phyloP scores from a whole-genome alignment of 2,888 invertebrate genomes.

The Zelleria hepariella region DNA sequence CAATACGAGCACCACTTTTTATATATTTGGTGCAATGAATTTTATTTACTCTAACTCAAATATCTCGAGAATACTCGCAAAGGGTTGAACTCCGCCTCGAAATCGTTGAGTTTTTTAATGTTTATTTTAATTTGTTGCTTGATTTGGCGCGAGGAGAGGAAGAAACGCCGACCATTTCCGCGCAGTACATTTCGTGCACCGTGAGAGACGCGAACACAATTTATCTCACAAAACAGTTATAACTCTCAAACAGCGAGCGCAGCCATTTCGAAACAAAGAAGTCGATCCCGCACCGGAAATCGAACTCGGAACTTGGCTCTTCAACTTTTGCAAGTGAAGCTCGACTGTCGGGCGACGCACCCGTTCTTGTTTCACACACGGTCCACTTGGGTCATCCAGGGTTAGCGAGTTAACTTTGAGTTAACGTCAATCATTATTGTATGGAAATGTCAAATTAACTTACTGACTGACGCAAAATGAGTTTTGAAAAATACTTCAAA shows the following conservation, averaged over 20 bases:
- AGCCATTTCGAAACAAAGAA: background rate
- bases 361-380: no score
- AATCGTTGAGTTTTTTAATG: background rate
- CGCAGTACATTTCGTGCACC: background rate
- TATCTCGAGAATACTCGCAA: background rate
- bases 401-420: no score
- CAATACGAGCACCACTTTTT: no score
- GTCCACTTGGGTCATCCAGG: no score
- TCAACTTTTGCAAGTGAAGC: background rate
- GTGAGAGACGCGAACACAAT: background rate
- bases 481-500: no score
- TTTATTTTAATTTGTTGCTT: background rate
- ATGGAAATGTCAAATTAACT: no score
- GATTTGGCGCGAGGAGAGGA: background rate
- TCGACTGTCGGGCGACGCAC: background rate
- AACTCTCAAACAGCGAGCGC: background rate
- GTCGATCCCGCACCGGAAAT: background rate
- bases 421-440: no score
- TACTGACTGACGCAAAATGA: no score
- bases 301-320: conserved; percentile 2
- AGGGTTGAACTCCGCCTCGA: background rate
- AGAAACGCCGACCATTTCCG: background rate
- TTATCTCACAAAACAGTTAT: background rate
- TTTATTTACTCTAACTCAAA: background rate
- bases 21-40: no score